phyloP scores from a whole-genome alignment of 2,888 invertebrate genomes.

The Hemithea aestivaria region DNA sequence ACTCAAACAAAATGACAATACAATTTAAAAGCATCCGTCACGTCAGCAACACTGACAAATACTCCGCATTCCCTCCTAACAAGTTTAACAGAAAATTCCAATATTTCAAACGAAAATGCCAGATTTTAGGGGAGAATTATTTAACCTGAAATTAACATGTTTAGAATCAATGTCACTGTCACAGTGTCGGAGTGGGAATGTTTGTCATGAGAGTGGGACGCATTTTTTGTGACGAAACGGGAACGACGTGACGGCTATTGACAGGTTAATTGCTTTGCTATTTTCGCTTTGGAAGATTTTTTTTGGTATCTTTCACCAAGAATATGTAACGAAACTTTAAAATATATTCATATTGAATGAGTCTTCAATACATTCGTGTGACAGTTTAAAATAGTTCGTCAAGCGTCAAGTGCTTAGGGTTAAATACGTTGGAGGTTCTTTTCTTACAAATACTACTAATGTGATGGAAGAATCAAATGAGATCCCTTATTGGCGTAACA shows the following conservation, averaged over 20 bases:
- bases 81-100: slow-evolving; percentile 35
- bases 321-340: too few relatives aligned
- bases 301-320: background rate
- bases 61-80: slow-evolving; percentile 39
- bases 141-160: slow-evolving; percentile 77
- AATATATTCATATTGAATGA: too few relatives aligned
- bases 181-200: slow-evolving; percentile 40
- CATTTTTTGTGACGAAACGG: slow-evolving; percentile 43
- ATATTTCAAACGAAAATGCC: slow-evolving; percentile 55
- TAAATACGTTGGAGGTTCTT: too few relatives aligned
- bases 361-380: too few relatives aligned
- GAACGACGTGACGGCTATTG: slow-evolving; percentile 38
- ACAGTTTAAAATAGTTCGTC: too few relatives aligned
- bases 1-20: slow-evolving; percentile 1
- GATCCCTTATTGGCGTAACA: too few relatives aligned
- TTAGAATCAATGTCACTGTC: slow-evolving; percentile 69
- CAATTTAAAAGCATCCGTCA: slow-evolving; percentile 42
- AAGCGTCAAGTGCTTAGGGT: too few relatives aligned
- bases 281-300: slow-evolving; percentile 32
- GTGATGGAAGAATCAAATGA: too few relatives aligned
- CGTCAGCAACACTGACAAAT: slow-evolving; percentile 43
- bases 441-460: too few relatives aligned
- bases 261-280: slow-evolving; percentile 51
- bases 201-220: slow-evolving; percentile 49
- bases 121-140: slow-evolving; percentile 48